phyloP scores from a whole-genome alignment of 1,140 invertebrate species.

The Aphis gossypii region DNA sequence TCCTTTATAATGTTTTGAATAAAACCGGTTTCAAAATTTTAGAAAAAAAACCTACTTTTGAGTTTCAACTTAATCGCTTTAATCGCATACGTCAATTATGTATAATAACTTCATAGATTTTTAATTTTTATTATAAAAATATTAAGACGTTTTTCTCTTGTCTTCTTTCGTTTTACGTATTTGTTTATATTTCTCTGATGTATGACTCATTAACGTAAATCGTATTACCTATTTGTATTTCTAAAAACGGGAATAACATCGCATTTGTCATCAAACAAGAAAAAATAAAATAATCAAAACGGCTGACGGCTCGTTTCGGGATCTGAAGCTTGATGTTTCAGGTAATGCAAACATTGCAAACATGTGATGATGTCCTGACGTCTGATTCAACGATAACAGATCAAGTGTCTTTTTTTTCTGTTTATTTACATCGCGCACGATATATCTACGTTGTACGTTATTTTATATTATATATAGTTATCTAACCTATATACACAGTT shows the following conservation, averaged over 20 bases:
- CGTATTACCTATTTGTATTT: neutral
- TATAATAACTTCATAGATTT: neutral
- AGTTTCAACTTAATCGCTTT: neutral
- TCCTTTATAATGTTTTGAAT: neutral
- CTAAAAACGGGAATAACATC: neutral
- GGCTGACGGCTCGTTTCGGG: neutral
- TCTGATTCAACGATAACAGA: conserved; percentile 14
- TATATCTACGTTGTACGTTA: neutral
- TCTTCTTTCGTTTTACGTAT: neutral
- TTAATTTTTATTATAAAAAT: neutral
- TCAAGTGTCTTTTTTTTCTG: conserved; percentile 1
- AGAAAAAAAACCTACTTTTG: too few species aligned
- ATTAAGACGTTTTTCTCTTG: neutral
- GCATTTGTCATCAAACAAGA: neutral
- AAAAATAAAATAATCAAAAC: neutral
- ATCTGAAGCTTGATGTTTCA: neutral
- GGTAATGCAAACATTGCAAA: neutral
- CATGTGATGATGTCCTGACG: neutral
- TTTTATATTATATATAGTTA: neutral
- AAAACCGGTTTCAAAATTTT: neutral
- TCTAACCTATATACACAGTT: neutral
- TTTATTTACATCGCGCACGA: neutral
- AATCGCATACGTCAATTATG: neutral
- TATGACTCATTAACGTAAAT: neutral
- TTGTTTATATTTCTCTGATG: neutral